Conservation (phyloP, 2,113 vertebrate species). For the Opisthocomus hoazin region DNA sequence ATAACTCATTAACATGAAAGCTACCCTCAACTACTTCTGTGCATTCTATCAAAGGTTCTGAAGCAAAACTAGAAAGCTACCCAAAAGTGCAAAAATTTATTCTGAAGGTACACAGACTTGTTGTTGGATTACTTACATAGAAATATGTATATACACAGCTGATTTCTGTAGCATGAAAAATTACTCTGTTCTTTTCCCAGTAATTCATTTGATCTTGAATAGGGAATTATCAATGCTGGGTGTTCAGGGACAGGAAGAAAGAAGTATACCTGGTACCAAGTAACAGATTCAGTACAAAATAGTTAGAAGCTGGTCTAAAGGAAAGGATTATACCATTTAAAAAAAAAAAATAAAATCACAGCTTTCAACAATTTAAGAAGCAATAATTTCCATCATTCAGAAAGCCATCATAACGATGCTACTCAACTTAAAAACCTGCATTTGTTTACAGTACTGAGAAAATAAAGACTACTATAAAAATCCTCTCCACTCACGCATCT, state of each 20-base stretch:
- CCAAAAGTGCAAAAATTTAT: background rate
- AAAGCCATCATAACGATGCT: background rate
- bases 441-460: background rate
- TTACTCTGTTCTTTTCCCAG: background rate
- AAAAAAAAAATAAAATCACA: background rate
- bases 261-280: background rate
- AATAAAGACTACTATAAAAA: background rate
- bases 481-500: background rate
- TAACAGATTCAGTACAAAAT: background rate
- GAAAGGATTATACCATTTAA: background rate
- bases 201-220: background rate
- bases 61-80: background rate
- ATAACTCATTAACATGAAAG: background rate
- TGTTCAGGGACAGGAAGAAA: background rate
- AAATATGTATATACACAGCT: background rate
- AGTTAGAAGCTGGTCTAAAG: background rate
- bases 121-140: background rate
- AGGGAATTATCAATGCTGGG: background rate
- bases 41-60: background rate
- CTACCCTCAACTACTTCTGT: background rate
- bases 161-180: background rate
- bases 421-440: background rate
- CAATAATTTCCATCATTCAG: background rate
- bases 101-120: background rate
- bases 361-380: background rate